These are phyloP conservation scores for Drosophila kohkoa DNA, from an alignment of 1,140 invertebrate species.

Conservation along the genomic window DNA sequence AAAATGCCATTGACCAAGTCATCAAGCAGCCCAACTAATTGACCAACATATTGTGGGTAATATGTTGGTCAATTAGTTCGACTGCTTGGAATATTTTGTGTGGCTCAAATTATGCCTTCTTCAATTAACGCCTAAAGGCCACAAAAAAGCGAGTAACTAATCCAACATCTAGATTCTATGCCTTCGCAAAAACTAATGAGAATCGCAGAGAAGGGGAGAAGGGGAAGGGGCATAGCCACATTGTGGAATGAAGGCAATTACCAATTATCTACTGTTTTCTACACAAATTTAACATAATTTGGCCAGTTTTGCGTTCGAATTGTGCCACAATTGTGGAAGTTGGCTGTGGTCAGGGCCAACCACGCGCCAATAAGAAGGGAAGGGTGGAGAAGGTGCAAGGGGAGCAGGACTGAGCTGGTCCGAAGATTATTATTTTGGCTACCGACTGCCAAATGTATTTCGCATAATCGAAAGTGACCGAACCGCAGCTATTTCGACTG, in stretches of 20 bases:
- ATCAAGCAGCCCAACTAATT: conserved; percentile 48
- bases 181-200: not conserved
- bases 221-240: not conserved
- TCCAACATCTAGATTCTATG: conserved; percentile 52
- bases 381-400: not conserved
- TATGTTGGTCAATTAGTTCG: too few relatives aligned
- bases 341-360: conserved; percentile 84
- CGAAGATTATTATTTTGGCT: conserved; percentile 80
- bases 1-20: conserved; percentile 52
- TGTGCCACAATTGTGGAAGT: conserved; percentile 79
- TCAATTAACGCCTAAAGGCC: conserved; percentile 74
- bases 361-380: conserved; percentile 33
- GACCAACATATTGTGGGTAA: conserved; percentile 20
- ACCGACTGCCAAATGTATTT: conserved; percentile 74
- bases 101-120: conserved; percentile 71
- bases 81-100: conserved; percentile 14
- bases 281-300: conserved; percentile 84
- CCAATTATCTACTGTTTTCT: conserved; percentile 84
- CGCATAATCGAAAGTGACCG: conserved; percentile 84
- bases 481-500: conserved; percentile 73
- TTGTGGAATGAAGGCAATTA: conserved; percentile 77
- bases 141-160: conserved; percentile 60
- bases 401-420: conserved; percentile 22
- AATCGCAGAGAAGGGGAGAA: not conserved
- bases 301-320: conserved; percentile 82